Percentiles rank a stretch among this genome's conserved stretches.
phyloP scores from a whole-genome alignment of 37 sponge, comb jelly and placozoan genomes.

The Agelas oroides region DNA sequence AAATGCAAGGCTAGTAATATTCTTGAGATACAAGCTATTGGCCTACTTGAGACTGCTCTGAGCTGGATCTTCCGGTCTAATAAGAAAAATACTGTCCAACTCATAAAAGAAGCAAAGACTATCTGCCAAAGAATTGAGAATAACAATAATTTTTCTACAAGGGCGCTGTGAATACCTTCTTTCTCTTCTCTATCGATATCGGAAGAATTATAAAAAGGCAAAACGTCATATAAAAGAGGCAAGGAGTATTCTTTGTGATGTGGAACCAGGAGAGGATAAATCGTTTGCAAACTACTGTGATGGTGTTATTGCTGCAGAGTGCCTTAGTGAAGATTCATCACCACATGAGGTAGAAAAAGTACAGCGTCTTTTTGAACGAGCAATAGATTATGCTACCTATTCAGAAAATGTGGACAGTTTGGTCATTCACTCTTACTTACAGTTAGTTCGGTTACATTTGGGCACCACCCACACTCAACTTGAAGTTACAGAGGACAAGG shows the following conservation, averaged over 20 bases:
- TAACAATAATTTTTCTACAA: constrained; percentile 1
- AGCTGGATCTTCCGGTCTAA: constrained; percentile 21
- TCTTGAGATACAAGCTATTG: constrained; percentile 8
- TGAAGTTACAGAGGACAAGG: background rate
- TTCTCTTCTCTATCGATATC: constrained; percentile 8
- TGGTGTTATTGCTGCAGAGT: background rate
- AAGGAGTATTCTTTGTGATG: constrained; percentile 9
- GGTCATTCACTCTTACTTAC: constrained; percentile 15
- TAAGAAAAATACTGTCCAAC: background rate
- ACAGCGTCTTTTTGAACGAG: constrained; percentile 7
- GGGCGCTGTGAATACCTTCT: constrained; percentile 30
- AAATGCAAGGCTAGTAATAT: background rate
- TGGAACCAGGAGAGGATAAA: constrained; percentile 21
- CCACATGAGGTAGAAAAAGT: constrained; percentile 4
- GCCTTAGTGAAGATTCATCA: constrained; percentile 13
- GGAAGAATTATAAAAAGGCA: background rate
- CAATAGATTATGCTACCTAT: background rate
- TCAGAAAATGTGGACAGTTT: constrained; percentile 8
- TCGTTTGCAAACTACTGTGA: constrained; percentile 27
- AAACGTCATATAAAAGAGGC: background rate
- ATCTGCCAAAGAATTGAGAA: background rate
- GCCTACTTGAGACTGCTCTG: constrained; percentile 17
- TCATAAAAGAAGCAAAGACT: background rate
- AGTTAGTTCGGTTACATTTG: background rate
- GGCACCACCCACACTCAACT: constrained; percentile 22